Base-by-base conservation (phyloP, 37 sponge, comb jelly and placozoan species). In the Aplysina aerophoba region DNA sequence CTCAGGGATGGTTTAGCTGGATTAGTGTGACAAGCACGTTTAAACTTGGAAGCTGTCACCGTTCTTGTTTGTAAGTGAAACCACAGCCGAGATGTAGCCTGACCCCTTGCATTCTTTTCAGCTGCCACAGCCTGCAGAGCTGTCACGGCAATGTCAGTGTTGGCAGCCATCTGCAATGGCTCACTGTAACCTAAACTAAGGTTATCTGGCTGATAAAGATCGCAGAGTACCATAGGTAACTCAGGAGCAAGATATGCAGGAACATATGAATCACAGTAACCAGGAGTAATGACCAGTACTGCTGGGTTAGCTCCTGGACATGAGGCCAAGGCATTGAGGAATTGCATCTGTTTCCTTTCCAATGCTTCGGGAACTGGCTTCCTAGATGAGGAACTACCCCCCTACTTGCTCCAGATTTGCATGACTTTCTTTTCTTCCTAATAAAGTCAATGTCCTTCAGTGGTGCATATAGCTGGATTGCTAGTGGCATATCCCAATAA, bases 141-240 rank as follows among this genome's bases (percentile, higher is more conserved):
- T 58, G 59, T 58, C 59, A 58, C 59, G 19, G 59, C 15, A 58
- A 58, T 58, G 19, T 58, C 59, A 20, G 59, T 58, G 59, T 19
- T 58, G 59, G 19, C 59, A 58, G 59, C 59, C 59, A 58, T 58
- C 59, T 58, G 59, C 59, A 58, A 58, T 58, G 19, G 19, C 19
- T 58, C 59, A 58, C 19, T 58, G 19, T 20, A 58, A 58, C 59
- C 59, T 58, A 58, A 58, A 19, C 59, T 58, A 58, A 58, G 59
- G 59, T 58, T 58, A 58, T 58, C 59, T 58, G 59, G 59, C 59
- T 58, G 17, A n/a, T n/a, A n/a, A n/a, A n/a, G n/a, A n/a, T n/a
- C n/a, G n/a, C n/a, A n/a, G n/a, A n/a, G n/a, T n/a, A n/a, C n/a
- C 59, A 58, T 58, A 58, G 59, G 59, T 58, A 58, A 58, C 59